Evolutionary conservation across 2,888 invertebrate species (phyloP), one percentile per base, ranked within the genome.

Genomic region (Mesopsocus fuscifrons): DNA sequence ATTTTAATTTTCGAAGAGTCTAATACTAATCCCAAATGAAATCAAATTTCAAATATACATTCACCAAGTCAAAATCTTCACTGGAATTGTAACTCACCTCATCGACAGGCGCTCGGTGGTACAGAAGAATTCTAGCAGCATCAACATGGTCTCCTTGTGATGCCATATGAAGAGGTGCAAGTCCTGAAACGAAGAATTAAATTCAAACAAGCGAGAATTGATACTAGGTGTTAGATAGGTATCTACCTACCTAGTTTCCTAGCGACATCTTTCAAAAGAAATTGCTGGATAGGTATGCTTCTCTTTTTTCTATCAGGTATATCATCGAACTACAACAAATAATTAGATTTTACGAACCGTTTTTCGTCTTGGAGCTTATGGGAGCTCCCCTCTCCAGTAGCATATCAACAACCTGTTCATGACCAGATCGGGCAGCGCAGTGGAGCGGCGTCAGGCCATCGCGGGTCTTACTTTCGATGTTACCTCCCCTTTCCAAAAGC

Each of bases 61-160:
- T n/a, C n/a, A n/a, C n/a, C n/a, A n/a, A n/a, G n/a, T n/a, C n/a
- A n/a, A n/a, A n/a, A n/a, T n/a, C n/a, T n/a, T n/a, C n/a, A n/a
- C n/a, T n/a, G n/a, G n/a, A n/a, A n/a, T n/a, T 26, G 6, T 11
- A 26, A 26, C 26, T 26, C 11, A 26, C 92, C 65, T 97, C 97
- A 65, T 97, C 95, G 41, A 97, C 94, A n/a, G 91, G 88, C 2
- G 95, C 94, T 49, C 91, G 85, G 60, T 94, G 87, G 52, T 85
- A 75, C 9, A 97, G 71, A 5, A 97, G 69, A 41, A 91, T 82
- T 43, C 89, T 72, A 3, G 95, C 95, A 46, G 92, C 89, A 62
- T 94, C 92, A 50, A 94, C 91, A 61, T 97, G 95, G 64, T 98
- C 95, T 48, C 97, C 97, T 64, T 97, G 95, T 42, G 92, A 88